Evolutionary conservation across 1,140 invertebrate species (phyloP).

Genomic region (Mizuhopecten yessoensis): DNA sequence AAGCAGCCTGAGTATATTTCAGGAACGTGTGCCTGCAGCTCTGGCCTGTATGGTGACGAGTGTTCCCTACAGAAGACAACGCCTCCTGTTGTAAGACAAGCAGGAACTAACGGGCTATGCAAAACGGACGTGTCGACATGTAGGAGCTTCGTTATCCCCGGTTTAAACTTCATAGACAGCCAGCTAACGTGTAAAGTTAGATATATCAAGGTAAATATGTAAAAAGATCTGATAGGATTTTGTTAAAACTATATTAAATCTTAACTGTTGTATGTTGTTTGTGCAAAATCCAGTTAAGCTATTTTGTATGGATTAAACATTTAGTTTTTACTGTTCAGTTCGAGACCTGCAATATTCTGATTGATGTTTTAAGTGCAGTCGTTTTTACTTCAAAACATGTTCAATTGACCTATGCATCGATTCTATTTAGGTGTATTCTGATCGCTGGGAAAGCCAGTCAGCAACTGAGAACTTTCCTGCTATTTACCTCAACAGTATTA

Average conservation of each 20-base stretch:
- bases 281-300: too few species aligned
- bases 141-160: slow-evolving; percentile 31
- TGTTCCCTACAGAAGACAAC: slow-evolving; percentile 40
- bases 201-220: slow-evolving; percentile 5
- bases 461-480: not conserved
- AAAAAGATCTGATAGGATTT: not conserved
- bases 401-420: not conserved
- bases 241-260: too few species aligned
- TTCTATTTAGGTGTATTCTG: not conserved
- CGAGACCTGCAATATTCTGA: too few species aligned
- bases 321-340: too few species aligned
- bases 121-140: not conserved
- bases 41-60: slow-evolving; percentile 11
- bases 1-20: too few species aligned
- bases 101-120: not conserved
- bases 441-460: not conserved
- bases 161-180: slow-evolving; percentile 28
- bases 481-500: not conserved
- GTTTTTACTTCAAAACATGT: too few species aligned
- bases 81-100: not conserved
- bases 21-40: not conserved
- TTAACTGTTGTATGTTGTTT: not conserved
- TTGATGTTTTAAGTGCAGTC: too few species aligned
- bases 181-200: slow-evolving; percentile 44
- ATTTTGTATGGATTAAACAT: too few species aligned